These are phyloP conservation scores for Hemibagrus guttatus DNA, from an alignment of 2,797 vertebrate species.

Conservation along the genomic window DNA sequence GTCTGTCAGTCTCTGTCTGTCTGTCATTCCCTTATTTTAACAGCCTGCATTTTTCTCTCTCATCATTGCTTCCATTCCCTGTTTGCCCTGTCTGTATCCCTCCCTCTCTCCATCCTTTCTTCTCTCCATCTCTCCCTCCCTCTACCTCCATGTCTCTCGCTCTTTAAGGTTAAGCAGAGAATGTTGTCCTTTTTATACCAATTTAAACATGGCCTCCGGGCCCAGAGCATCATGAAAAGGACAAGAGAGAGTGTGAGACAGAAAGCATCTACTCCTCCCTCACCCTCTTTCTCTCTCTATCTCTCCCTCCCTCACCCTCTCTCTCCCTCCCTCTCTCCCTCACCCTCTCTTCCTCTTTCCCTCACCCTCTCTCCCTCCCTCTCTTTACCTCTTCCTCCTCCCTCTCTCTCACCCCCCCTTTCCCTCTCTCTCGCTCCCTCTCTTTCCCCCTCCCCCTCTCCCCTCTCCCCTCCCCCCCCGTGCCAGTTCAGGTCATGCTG, in stretches of 20 bases:
- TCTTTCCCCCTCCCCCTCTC: too few species aligned
- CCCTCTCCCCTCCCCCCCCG: neutral
- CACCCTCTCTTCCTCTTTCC: too few species aligned
- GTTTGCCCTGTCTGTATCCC: neutral
- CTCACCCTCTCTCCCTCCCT: too few species aligned
- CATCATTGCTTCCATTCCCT: too few species aligned
- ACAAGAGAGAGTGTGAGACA: slow-evolving; percentile 65
- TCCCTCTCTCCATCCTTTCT: neutral
- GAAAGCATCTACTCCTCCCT: slow-evolving; percentile 19
- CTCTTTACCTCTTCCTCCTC: too few species aligned
- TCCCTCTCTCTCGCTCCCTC: too few species aligned
- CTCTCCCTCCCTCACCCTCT: neutral
- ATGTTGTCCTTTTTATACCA: slow-evolving; percentile 58
- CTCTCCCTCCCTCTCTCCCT: too few species aligned
- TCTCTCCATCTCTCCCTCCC: neutral
- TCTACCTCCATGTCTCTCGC: neutral
- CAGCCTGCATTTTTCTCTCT: too few species aligned
- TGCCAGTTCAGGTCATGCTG: slow-evolving; percentile 29
- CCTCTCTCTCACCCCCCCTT: too few species aligned
- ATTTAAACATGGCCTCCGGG: slow-evolving; percentile 78
- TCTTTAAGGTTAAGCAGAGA: slow-evolving; percentile 11
- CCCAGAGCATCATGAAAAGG: slow-evolving; percentile 74
- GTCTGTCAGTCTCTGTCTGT: too few species aligned
- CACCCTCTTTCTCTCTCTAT: neutral
- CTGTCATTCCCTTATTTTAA: too few species aligned